Evolutionary conservation across 2,113 vertebrate genomes (phyloP), one percentile per base, ranked within the genome.

Genomic region (Epinephelus lanceolatus): DNA sequence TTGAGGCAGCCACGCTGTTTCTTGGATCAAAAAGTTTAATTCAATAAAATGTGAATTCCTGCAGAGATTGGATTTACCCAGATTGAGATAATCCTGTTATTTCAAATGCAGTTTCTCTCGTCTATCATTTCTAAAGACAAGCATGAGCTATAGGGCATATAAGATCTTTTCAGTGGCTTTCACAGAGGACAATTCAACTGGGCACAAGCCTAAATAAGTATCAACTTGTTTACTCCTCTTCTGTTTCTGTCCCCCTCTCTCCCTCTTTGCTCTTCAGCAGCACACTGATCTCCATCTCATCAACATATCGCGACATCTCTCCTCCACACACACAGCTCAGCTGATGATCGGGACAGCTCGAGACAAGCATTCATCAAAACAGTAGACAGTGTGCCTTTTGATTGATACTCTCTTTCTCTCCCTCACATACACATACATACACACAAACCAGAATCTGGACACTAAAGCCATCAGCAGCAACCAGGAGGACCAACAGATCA

Each of bases 281-380:
- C 23, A 69, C 59, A 52, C 69, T 80, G 60, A 86, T 89, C 85
- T 84, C 77, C 72, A 81, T 85, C 87, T 91, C 90, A 88, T 89
- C 87, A 89, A 72, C 88, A 91, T 87, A 74, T 86, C 21, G 86
- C 0, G 92, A 94, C 86, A 67, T 93, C 93, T 88, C 93, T 76
- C 42, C 85, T 67, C 33, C 80, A 67, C 83, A 80, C 85, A 76
- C 73, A 60, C 25, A 6, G 60, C 73, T 89, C 84, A 89, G 86
- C 88, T 88, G 86, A 84, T 78, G 79, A 80, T 25, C n/a, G 56
- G 71, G 69, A 75, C 30, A 67, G 59, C 73, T 78, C 5, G 23
- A 61, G 55, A 84, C 73, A 69, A 85, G 80, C 78, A 47, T 61
- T 81, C 80, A 74, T 83, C 81, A 86, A 81, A 86, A 84, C 79